These are phyloP conservation scores for Acrobasis consociella DNA, from an alignment of 2,888 invertebrate species.

Conservation along the genomic window DNA sequence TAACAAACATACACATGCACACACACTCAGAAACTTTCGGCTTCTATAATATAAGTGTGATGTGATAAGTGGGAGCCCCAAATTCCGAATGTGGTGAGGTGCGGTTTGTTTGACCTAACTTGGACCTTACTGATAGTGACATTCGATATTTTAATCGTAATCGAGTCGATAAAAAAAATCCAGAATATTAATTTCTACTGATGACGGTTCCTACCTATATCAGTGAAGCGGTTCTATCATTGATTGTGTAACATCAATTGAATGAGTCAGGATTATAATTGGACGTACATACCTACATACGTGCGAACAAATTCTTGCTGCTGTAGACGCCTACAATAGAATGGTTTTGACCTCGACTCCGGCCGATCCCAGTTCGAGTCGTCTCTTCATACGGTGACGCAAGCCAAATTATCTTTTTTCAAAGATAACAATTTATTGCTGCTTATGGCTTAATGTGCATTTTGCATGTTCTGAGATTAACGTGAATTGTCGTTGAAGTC, in stretches of 20 bases:
- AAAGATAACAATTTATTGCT: slow-evolving; percentile 16
- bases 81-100: too few species aligned
- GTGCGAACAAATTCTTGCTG: slow-evolving; percentile 52
- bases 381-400: slow-evolving; percentile 39
- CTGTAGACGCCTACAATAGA: slow-evolving; percentile 62
- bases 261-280: slow-evolving; percentile 26
- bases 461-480: slow-evolving; percentile 1
- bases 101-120: too few species aligned
- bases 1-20: too few species aligned
- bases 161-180: not conserved
- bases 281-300: slow-evolving; percentile 35
- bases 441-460: not conserved
- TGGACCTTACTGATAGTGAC: too few species aligned
- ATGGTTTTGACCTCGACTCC: slow-evolving; percentile 73
- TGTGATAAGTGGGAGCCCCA: too few species aligned
- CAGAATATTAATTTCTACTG: not conserved
- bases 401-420: slow-evolving; percentile 30
- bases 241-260: slow-evolving; percentile 21
- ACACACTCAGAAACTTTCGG: too few species aligned
- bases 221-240: slow-evolving; percentile 1
- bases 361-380: slow-evolving; percentile 51
- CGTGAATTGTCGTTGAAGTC: not conserved
- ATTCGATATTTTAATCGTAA: too few species aligned
- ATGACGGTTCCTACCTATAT: not conserved
- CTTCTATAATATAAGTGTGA: too few species aligned